Percentiles rank a stretch among this genome's conserved stretches.
Evolutionary conservation across 2,888 invertebrate genomes (phyloP).

Genomic region (Drosophila tanythrix): DNA sequence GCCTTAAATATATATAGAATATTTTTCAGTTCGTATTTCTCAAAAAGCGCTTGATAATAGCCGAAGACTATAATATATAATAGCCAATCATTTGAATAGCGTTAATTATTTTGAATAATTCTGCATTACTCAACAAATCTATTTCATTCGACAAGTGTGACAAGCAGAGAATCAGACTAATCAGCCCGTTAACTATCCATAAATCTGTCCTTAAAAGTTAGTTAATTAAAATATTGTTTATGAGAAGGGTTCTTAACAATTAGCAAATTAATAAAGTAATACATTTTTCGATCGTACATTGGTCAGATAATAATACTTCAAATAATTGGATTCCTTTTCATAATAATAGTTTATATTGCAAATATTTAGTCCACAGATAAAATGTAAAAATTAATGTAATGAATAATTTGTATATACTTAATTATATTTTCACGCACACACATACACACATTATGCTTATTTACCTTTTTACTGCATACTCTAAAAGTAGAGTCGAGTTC

Average conservation of each 20-base stretch:
- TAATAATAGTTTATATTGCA: neutral
- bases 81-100: neutral
- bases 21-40: neutral
- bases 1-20: neutral
- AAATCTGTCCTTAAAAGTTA: neutral
- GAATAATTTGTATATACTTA: neutral
- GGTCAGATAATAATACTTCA: neutral
- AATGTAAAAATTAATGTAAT: too few relatives aligned
- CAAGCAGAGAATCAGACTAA: neutral
- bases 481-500: neutral
- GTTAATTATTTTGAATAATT: neutral
- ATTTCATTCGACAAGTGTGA: neutral
- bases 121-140: neutral
- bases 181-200: neutral
- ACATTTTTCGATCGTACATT: too few relatives aligned
- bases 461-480: neutral
- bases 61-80: too few relatives aligned
- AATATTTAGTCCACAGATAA: too few relatives aligned
- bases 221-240: neutral
- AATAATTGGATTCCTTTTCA: neutral
- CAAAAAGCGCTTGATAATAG: too few relatives aligned
- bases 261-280: too few relatives aligned
- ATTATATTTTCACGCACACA: neutral
- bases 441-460: neutral
- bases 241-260: neutral